Base-by-base conservation (phyloP, 2,113 vertebrate species). In the Camelus dromedarius region DNA sequence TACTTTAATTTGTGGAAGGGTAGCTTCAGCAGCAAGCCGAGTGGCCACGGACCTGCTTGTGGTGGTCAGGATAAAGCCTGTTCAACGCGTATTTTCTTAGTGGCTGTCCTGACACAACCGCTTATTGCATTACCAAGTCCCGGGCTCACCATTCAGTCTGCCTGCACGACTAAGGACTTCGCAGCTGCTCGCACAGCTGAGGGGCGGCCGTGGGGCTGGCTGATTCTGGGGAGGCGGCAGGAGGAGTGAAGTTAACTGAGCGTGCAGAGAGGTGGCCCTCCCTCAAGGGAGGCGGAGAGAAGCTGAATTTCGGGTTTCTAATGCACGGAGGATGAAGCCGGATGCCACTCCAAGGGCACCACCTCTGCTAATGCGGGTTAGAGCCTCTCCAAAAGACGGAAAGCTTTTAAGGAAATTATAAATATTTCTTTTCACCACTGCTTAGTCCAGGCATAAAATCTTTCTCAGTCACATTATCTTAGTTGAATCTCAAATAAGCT, bases 361-460 rank as follows among this genome's bases (percentile, higher is more conserved):
- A 56, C 28, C 69, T 88, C 70, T 30, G 46, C 28, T 93, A 95
- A 82, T 60, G 70, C 42, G 84, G 35, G 62, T 93, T 72, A 91
- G 24, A 85, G 6, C 30, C 58, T 67, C 62, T 91, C 95, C 32
- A 56, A 69, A 92, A 94, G 46, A 62, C 85, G 42, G 52, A 69
- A 95, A 60, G 79, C 75, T 91, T 96, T 96, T 93, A 87, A 89
- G 84, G 72, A 94, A 95, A 85, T 93, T 95, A 56, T 32, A 91
- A 75, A 62, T 80, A 86, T 83, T 81, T 96, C 46, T 86, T 92
- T 62, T 58, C 28, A 18, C 26, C 54, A 3, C 30, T 67, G 32
- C 77, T 9, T 66, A 96, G 35, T 54, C 12, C 10, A 56, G 50
- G 26, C 35, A 73, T 14, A 52, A 77, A 79, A 69, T 81, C 30